Evolutionary conservation across 2,797 vertebrate species (phyloP).

Genomic region (Acanthiza pusilla): DNA sequence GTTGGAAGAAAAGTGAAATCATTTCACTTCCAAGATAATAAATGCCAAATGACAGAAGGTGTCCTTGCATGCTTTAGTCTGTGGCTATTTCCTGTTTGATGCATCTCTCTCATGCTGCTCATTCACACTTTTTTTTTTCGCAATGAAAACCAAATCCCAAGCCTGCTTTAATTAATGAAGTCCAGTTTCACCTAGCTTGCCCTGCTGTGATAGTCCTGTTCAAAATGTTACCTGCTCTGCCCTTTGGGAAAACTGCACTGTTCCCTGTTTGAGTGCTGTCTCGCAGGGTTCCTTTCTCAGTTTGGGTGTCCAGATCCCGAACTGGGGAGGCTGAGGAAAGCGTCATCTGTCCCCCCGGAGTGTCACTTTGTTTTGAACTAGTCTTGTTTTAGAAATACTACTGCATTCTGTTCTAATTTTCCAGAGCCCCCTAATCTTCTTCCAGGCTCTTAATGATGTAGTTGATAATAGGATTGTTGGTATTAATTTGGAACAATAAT

Average conservation of each 20-base stretch:
- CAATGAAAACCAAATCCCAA: neutral
- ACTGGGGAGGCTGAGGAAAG: neutral
- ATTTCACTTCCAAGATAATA: slow-evolving; percentile 9
- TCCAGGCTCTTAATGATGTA: slow-evolving; percentile 81
- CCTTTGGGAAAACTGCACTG: neutral
- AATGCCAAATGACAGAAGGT: neutral
- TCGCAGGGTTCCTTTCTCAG: neutral
- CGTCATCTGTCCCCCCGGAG: neutral
- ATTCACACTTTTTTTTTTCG: neutral
- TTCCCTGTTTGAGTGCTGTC: neutral
- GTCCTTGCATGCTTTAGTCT: neutral
- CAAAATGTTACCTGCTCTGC: neutral
- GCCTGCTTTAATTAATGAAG: slow-evolving; percentile 56
- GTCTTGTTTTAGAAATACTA: slow-evolving; percentile 64
- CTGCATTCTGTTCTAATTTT: slow-evolving; percentile 85
- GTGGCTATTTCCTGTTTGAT: neutral
- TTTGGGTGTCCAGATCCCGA: neutral
- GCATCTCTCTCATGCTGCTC: neutral
- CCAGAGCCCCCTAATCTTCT: slow-evolving; percentile 91
- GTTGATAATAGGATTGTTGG: slow-evolving; percentile 80
- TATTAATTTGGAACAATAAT: slow-evolving; percentile 75
- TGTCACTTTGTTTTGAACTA: slow-evolving; percentile 39
- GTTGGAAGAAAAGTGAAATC: slow-evolving; percentile 53
- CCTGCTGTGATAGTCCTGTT: slow-evolving; percentile 46
- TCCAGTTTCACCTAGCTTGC: slow-evolving; percentile 39